These are phyloP conservation scores for Lamellibrachia columna DNA, from an alignment of 2,888 invertebrate species.

Conservation along the genomic window DNA sequence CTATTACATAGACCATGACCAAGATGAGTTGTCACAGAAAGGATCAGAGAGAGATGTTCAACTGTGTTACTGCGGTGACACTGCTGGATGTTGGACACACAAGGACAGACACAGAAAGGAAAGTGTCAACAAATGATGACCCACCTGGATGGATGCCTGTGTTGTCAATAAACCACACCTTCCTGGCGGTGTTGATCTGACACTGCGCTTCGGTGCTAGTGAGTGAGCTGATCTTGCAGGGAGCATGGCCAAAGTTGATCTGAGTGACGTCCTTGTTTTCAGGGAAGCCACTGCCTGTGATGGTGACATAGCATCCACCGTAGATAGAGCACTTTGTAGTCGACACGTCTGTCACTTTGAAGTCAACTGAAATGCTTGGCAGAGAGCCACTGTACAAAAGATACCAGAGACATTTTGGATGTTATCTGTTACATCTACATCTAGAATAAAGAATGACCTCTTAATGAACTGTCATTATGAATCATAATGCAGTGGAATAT, in stretches of 20 bases:
- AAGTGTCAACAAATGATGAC: not conserved
- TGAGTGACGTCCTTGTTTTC: not conserved
- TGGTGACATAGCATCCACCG: not conserved
- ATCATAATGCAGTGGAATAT: too few species aligned
- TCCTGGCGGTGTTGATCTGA: conserved; percentile 8
- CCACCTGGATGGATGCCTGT: conserved; percentile 6
- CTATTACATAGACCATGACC: not conserved
- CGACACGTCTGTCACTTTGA: not conserved
- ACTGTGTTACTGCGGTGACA: not conserved
- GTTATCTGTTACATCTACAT: not conserved
- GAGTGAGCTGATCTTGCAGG: not conserved
- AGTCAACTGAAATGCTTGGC: not conserved
- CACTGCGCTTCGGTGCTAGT: not conserved
- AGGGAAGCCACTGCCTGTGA: conserved; percentile 6
- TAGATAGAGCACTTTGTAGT: conserved; percentile 11
- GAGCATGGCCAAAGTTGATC: not conserved
- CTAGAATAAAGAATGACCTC: not conserved
- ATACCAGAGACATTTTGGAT: not conserved
- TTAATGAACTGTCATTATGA: not conserved
- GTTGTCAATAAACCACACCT: not conserved
- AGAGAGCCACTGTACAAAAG: not conserved
- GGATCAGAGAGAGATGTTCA: not conserved
- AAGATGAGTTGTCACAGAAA: not conserved
- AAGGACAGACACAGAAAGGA: not conserved
- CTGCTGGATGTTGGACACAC: not conserved